Percentiles rank a stretch among this genome's conserved stretches.
These are phyloP conservation scores for Yponomeuta cagnagella DNA, from an alignment of 2,888 invertebrate species.

Conservation along the genomic window DNA sequence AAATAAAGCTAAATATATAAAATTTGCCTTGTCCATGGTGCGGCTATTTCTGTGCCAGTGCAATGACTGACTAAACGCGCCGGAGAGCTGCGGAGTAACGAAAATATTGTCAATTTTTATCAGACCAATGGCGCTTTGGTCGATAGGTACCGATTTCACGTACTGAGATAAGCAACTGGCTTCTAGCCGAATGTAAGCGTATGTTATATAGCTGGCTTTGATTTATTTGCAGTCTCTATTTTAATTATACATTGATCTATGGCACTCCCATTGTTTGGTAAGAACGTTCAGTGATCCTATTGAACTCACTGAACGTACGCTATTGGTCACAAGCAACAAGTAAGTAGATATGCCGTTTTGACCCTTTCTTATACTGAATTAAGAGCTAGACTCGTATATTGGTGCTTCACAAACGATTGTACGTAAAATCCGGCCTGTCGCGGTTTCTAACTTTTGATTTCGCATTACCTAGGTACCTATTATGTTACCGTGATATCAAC, in stretches of 20 bases:
- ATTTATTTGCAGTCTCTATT: not conserved
- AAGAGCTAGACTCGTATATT: not conserved
- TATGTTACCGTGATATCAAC: not conserved
- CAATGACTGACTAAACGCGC: not conserved
- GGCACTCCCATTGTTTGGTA: not conserved
- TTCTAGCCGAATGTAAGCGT: not conserved
- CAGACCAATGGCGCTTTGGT: not conserved
- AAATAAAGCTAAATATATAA: not conserved
- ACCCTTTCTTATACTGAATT: not conserved
- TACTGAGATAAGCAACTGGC: not conserved
- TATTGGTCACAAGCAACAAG: not conserved
- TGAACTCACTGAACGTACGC: not conserved
- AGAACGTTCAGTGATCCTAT: not conserved
- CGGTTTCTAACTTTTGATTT: not conserved
- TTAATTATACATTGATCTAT: not conserved
- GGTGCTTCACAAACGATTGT: not conserved
- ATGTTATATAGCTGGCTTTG: not conserved
- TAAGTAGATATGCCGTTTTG: not conserved
- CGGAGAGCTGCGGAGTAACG: not conserved
- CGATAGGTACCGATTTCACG: not conserved
- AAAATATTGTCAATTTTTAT: not conserved
- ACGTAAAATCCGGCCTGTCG: not conserved
- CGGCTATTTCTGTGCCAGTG: not conserved
- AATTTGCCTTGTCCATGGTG: not conserved
- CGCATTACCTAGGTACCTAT: not conserved